Evolutionary conservation across 2,113 vertebrate species (phyloP).

Genomic region (Coptodon rendalli): DNA sequence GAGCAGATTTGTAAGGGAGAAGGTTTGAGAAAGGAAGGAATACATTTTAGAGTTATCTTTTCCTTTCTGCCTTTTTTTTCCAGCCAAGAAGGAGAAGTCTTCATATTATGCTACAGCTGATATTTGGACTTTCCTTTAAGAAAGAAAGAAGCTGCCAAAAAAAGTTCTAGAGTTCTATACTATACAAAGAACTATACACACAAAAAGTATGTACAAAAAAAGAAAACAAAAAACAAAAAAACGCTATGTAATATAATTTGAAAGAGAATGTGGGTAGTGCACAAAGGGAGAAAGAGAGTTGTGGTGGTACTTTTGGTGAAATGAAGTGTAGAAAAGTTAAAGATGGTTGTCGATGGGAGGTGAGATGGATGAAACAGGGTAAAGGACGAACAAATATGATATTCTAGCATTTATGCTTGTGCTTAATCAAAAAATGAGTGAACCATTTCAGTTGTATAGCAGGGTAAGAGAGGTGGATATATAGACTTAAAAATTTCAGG

Average conservation of each 20-base stretch:
- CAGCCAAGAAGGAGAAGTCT: conserved; percentile 31
- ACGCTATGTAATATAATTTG: conserved; percentile 61
- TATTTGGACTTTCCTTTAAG: conserved; percentile 44
- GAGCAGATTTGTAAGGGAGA: not conserved
- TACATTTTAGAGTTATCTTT: conserved; percentile 28
- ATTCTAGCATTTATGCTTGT: conserved; percentile 32
- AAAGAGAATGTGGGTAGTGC: conserved; percentile 40
- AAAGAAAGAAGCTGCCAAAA: conserved; percentile 71
- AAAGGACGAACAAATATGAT: conserved; percentile 40
- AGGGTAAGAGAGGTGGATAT: conserved; percentile 37
- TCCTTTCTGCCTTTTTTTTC: conserved; percentile 37
- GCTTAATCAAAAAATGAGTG: conserved; percentile 21
- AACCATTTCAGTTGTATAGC: conserved; percentile 14
- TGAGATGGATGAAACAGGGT: conserved; percentile 66
- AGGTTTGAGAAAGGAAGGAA: conserved; percentile 25
- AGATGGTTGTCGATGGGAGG: not conserved
- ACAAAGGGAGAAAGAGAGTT: conserved; percentile 35
- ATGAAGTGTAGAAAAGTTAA: conserved; percentile 23
- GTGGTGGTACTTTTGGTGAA: conserved; percentile 23
- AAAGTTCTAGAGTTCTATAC: conserved; percentile 50
- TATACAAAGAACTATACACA: conserved; percentile 66
- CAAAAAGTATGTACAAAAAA: conserved; percentile 51
- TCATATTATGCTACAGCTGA: conserved; percentile 15
- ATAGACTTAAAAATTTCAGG: not conserved
- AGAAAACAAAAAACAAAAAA: not conserved